Evolutionary conservation across 2,113 vertebrate genomes (phyloP), one percentile per base, ranked within the genome.

Genomic region (Trematomus loennbergii): DNA sequence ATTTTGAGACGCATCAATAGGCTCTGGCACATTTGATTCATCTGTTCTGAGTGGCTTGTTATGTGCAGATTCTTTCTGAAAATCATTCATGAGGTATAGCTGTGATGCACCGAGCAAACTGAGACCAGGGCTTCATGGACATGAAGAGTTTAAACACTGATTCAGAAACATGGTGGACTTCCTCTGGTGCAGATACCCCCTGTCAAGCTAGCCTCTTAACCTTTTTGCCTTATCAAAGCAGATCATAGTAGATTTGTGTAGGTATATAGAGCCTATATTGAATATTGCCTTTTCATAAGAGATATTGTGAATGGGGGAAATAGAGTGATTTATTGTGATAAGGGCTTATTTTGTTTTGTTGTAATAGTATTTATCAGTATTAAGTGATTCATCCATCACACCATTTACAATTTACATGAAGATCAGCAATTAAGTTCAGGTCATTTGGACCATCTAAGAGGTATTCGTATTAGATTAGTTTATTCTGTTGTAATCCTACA

Each of bases 1-100:
- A 76, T 65, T 62, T 74, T 29, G 18, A 65, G 65, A 75, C 15
- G 52, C 17, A 49, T 58, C 62, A 18, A 15, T 49, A 45, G n/a
- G 36, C 72, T 64, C 49, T 8, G 22, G 46, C 69, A 13, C 13
- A 55, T 10, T 11, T 9, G 66, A 75, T 33, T 62, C 9, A 48
- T 74, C 15, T 69, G 43, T 12, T 53, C 36, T n/a, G 4, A 49
- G 1, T 45, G 46, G 25, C 15, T 46, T 53, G 20, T 65, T 72
- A 5, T 65, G 12, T 59, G 62, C n/a, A 48, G 18, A 20, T 45
- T 76, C 36, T 8, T 76, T 46, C 8, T 60, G 13, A 43, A 53
- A 68, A 73, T 75, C 22, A 22, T 9, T 40, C 17, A n/a, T 29
- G 43, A 64, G 49, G 53, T 72, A 22, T 52, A 52, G 43, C 43